Evolutionary conservation across 2,113 vertebrate species (phyloP), one percentile per base, ranked within the genome.

Genomic region (Oncorhynchus masou): DNA sequence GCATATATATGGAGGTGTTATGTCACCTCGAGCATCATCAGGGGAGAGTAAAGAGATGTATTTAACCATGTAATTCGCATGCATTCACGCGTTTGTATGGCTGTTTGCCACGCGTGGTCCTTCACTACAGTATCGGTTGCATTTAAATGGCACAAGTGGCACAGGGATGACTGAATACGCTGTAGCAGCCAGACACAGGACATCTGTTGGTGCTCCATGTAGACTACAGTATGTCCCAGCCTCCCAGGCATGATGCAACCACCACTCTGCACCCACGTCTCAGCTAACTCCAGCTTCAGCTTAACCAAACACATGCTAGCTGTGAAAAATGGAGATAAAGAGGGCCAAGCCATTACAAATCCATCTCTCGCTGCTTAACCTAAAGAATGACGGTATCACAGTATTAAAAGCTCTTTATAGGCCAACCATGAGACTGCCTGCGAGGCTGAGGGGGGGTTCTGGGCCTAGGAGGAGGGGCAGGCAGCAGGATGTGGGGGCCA

Each of bases 401-500:
- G 25, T 22, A 68, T 70, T 62, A 64, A 74, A 79, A 48, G 34
- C 65, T 24, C 25, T 11, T 39, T 34, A n/a, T 16, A 12, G 25
- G 66, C 29, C 27, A 27, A 57, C 22, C 54, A 11, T 75, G 65
- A 49, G 67, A 9, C 13, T 64, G 64, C 39, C 34, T 64, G 27
- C 8, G 65, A 20, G 39, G 9, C 39, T 45, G 39, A 45, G 9
- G 12, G 15, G 71, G 34, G 78, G 34, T 76, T 62, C 80, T 19
- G 79, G 68, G 27, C 51, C 25, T 51, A 85, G 84, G 9, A 45
- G 2, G 39, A 60, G 48, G 83, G 71, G 81, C 70, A 24, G 65
- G 82, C 70, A 24, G 65, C 83, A 90, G 89, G 92, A 91, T 92
- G 90, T 81, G 84, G 85, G 82, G 79, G 81, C 90, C 66, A 92